These are phyloP conservation scores for Acronicta aceris DNA, from an alignment of 2,888 invertebrate species.

Conservation along the genomic window DNA sequence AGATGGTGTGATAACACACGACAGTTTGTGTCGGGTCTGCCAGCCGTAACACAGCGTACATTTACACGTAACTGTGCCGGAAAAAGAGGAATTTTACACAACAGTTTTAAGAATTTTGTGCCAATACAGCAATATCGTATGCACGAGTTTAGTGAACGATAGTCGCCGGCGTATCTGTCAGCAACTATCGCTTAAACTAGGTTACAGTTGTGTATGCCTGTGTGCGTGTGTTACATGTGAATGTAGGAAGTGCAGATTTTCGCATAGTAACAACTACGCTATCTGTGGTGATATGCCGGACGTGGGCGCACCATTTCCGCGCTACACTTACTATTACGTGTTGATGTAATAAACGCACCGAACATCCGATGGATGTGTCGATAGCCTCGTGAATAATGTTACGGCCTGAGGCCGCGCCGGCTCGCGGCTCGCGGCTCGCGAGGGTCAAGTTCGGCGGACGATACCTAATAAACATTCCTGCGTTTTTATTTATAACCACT, in stretches of 20 bases:
- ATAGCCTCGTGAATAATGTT: constrained; percentile 5
- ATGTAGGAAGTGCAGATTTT: not conserved
- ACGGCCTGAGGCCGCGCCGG: not conserved
- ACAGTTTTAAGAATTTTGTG: not conserved
- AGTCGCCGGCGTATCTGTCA: no score
- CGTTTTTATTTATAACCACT: constrained; percentile 25
- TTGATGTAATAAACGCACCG: constrained; percentile 5
- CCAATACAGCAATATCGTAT: not conserved
- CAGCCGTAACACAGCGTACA: no score
- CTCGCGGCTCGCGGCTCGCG: constrained; percentile 25
- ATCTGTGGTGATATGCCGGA: constrained; percentile 14
- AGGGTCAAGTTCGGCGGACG: constrained; percentile 43
- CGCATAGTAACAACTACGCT: not conserved
- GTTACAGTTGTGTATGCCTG: not conserved
- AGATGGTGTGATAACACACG: not conserved
- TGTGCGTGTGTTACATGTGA: not conserved
- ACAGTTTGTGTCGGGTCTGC: no score
- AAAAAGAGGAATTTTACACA: not conserved
- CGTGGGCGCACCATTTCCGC: constrained; percentile 32
- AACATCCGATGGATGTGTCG: constrained; percentile 19
- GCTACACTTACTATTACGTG: constrained; percentile 14
- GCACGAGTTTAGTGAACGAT: no score
- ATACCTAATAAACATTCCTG: constrained; percentile 30
- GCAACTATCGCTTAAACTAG: no score
- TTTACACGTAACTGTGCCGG: not conserved